Conservation (phyloP, 2,888 invertebrate species). For the Griposia aprilina region DNA sequence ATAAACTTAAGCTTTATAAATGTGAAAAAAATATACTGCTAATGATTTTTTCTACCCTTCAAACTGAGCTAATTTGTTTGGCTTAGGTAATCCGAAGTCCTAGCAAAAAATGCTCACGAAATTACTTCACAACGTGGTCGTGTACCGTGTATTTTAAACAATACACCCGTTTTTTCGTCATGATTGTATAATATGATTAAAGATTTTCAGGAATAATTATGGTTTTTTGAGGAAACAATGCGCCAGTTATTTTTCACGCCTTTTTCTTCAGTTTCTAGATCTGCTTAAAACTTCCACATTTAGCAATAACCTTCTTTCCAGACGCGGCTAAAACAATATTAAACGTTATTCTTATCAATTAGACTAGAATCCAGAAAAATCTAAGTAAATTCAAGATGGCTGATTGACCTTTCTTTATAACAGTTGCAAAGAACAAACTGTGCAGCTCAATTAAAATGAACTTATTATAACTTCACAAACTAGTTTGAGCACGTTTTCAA, state of each 20-base stretch:
- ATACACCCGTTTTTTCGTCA: neutral
- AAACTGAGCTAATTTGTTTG: conserved; percentile 1
- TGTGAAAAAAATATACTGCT: neutral
- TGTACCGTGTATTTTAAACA: neutral
- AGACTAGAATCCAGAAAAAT: conserved; percentile 37
- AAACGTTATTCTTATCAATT: conserved; percentile 36
- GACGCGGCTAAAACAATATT: conserved; percentile 10
- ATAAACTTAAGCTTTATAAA: neutral
- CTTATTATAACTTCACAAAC: conserved; percentile 33
- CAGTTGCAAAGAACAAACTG: conserved; percentile 36
- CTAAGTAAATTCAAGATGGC: conserved; percentile 16
- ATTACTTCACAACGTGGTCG: neutral
- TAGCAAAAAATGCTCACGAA: neutral
- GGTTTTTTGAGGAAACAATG: neutral
- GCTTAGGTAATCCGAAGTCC: neutral
- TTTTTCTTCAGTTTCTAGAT: neutral
- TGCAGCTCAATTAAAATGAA: conserved; percentile 57
- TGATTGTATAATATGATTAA: too few species aligned
- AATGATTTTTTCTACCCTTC: neutral
- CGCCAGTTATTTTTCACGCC: neutral
- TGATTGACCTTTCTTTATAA: conserved; percentile 35
- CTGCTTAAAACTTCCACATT: neutral
- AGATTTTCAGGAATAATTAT: neutral
- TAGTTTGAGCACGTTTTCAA: conserved; percentile 26
- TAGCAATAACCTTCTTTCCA: neutral